Base-by-base conservation (phyloP, 2,888 invertebrate genomes). In the Salpingus planirostris region DNA sequence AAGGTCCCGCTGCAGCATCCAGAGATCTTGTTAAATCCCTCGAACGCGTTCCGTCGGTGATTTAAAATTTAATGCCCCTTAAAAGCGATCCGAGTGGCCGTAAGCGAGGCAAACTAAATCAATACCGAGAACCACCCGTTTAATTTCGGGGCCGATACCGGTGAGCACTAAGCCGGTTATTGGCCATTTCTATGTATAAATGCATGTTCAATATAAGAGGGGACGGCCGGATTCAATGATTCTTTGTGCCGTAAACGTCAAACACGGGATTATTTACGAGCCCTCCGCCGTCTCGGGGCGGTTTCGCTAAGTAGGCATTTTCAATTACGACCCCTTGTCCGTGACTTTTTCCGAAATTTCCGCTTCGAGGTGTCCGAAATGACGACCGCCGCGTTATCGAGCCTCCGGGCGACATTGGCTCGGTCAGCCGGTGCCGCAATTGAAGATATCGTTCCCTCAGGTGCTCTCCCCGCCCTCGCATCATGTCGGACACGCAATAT, bases 371-470 rank as follows among this genome's bases (percentile, higher is more conserved):
- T 38, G 27, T 36, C 34, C 44, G 43, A n/a, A n/a, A 46, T 46
- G 46, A 47, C 44, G 46, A 39, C 40, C 42, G 42, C 42, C 44
- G 33, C 35, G 38, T 46, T 47, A 47, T 47, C 42, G 31, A 31
- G 36, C 39, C 47, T 38, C 46, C n/a, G 33, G 46, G 44, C 27
- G 28, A 36, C 38, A 44, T 46, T 30, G 38, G 33, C 27, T 35
- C 41, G 47, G 44, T 40, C 44, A 44, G 38, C 37, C 35, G 35
- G 31, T 32, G 40, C 29, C 44, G 44, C 47, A 47, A 44, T 46
- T 43, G 46, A 34, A 43, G 33, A 44, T 41, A 47, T 47, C 41
- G 39, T 31, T 43, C 43, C 46, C 47, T 22, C 42, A 46, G 47
- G 47, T 44, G 35, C 36, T 36, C 30, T 46, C 38, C 31, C n/a